Conservation (phyloP, 2,113 vertebrate species). For the Myrmecobius fasciatus region DNA sequence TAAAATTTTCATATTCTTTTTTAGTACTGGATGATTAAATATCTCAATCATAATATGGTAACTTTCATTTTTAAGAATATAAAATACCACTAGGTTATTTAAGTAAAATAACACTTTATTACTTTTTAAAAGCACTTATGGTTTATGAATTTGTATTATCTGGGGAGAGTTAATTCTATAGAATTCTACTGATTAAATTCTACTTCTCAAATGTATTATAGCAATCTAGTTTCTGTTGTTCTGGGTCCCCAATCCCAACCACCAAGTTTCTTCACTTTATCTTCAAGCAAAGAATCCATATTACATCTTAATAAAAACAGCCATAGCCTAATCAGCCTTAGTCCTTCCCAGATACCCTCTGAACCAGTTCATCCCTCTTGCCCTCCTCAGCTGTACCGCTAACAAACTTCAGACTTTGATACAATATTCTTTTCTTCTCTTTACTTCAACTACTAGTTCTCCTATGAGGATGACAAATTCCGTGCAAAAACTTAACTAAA, state of each 20-base stretch:
- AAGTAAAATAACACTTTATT: constrained; percentile 24
- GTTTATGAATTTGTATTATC: neutral
- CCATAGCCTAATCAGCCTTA: neutral
- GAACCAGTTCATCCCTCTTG: neutral
- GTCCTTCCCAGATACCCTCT: neutral
- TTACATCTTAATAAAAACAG: neutral
- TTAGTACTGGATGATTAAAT: constrained; percentile 8
- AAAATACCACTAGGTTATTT: constrained; percentile 34
- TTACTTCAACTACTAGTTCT: neutral
- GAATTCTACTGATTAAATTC: neutral
- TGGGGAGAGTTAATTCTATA: neutral
- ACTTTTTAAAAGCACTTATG: neutral
- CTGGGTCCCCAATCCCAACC: neutral
- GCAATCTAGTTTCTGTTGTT: neutral
- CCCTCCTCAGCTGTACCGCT: neutral
- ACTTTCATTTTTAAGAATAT: constrained; percentile 29
- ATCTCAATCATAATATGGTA: neutral
- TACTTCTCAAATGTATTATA: neutral
- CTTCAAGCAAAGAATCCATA: neutral
- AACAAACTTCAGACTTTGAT: neutral
- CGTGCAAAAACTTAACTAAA: neutral
- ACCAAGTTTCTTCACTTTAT: neutral
- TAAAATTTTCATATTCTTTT: constrained; percentile 8
- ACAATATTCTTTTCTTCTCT: neutral
- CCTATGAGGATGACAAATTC: neutral